phyloP scores from a whole-genome alignment of 2,797 vertebrate species.

The Enoplosus armatus region DNA sequence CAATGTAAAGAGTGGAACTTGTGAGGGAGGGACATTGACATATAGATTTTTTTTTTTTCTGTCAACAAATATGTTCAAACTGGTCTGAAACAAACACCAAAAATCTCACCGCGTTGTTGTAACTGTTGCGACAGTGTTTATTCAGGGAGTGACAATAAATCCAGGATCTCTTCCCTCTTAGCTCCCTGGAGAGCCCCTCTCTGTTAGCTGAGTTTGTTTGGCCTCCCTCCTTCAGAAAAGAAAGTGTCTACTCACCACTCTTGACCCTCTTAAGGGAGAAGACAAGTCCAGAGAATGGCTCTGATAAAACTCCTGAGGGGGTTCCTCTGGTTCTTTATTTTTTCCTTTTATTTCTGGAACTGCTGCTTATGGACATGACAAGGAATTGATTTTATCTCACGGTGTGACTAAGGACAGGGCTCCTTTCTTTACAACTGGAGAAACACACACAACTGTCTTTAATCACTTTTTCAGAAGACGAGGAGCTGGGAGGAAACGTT shows the following conservation, averaged over 20 bases:
- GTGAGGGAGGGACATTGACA: too few species aligned
- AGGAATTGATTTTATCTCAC: slow-evolving; percentile 52
- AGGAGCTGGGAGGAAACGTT: not conserved
- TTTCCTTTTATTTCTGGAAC: slow-evolving; percentile 28
- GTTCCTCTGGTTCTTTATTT: slow-evolving; percentile 27
- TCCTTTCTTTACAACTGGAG: slow-evolving; percentile 19
- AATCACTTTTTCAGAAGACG: too few species aligned
- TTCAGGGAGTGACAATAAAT: slow-evolving; percentile 54
- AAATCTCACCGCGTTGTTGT: not conserved
- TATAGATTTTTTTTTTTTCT: slow-evolving; percentile 12
- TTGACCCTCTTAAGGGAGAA: slow-evolving; percentile 69
- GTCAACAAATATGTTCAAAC: not conserved
- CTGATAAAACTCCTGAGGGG: slow-evolving; percentile 49
- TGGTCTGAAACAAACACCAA: not conserved
- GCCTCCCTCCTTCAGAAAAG: slow-evolving; percentile 52
- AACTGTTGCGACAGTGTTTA: slow-evolving; percentile 59
- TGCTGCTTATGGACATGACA: slow-evolving; percentile 23
- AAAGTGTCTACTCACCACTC: slow-evolving; percentile 63
- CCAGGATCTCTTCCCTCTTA: slow-evolving; percentile 33
- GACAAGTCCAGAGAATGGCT: slow-evolving; percentile 52
- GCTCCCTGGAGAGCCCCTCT: slow-evolving; percentile 53
- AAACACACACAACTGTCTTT: not conserved
- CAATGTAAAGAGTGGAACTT: not conserved
- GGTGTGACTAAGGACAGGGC: slow-evolving; percentile 22
- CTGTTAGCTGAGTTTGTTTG: slow-evolving; percentile 52